Evolutionary conservation across 2,113 vertebrate species (phyloP).

Genomic region (Tapirus terrestris): DNA sequence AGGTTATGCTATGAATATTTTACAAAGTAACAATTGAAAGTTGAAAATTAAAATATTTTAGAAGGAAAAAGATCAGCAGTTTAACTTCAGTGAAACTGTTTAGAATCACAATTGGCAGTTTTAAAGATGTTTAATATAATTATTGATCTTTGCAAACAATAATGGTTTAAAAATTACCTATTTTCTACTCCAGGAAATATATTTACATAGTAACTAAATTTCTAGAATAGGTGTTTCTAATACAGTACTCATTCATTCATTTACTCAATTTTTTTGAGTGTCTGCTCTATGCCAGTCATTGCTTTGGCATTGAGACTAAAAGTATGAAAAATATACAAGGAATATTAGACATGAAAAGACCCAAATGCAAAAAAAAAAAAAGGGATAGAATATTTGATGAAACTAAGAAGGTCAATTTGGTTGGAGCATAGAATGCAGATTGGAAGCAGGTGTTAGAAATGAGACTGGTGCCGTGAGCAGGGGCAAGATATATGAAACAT

Average conservation of each 20-base stretch:
- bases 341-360: background rate
- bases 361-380: background rate
- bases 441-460: background rate
- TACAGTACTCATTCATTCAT: background rate
- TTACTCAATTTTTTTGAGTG: background rate
- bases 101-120: background rate
- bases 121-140: background rate
- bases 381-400: background rate
- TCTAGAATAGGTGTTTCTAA: background rate
- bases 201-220: background rate
- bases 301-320: background rate
- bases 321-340: background rate
- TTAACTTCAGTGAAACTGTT: background rate
- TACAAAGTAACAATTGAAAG: conserved; percentile 73
- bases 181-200: background rate
- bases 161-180: background rate
- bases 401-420: background rate
- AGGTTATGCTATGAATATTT: conserved; percentile 78
- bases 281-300: background rate
- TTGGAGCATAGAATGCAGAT: background rate
- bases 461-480: background rate
- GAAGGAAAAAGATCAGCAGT: conserved; percentile 63
- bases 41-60: conserved; percentile 81
- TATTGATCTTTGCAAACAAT: background rate
- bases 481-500: background rate